Percentiles rank a stretch among this genome's conserved stretches.
Conservation (phyloP, 2,888 invertebrate genomes). For the Hymenopus coronatus region DNA sequence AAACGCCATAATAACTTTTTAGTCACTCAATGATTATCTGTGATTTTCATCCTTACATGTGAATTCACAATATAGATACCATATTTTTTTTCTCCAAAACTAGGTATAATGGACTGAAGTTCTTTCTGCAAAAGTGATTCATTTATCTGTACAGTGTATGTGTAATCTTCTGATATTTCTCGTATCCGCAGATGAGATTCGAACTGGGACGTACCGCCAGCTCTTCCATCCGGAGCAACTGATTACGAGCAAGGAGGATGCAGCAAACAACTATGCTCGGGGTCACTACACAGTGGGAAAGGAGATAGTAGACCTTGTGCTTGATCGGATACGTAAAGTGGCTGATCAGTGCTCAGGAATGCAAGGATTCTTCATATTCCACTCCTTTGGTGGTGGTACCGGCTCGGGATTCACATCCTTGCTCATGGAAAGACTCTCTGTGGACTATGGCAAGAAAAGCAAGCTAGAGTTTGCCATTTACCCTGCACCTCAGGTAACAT, state of each 20-base stretch:
- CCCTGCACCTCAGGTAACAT: conserved; percentile 54
- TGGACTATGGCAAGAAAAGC: conserved; percentile 61
- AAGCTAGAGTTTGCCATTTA: conserved; percentile 60
- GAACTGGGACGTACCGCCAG: conserved; percentile 77
- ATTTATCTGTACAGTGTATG: too few relatives aligned
- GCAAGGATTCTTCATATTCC: conserved; percentile 88
- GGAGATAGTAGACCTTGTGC: conserved; percentile 49
- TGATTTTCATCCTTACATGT: too few relatives aligned
- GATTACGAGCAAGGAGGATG: conserved; percentile 28
- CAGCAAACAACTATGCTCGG: conserved; percentile 41
- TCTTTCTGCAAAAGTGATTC: too few relatives aligned
- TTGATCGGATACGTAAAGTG: conserved; percentile 48
- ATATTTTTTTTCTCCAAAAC: too few relatives aligned
- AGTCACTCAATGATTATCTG: too few relatives aligned
- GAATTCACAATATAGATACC: too few relatives aligned
- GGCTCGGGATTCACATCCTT: conserved; percentile 60
- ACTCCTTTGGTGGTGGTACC: conserved; percentile 65
- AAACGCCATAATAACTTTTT: too few relatives aligned
- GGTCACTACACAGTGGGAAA: conserved; percentile 58
- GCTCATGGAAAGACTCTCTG: conserved; percentile 58
- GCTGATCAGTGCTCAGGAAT: conserved; percentile 48
- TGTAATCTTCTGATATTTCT: not conserved
- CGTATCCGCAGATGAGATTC: conserved; percentile 64
- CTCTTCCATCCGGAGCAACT: conserved; percentile 50
- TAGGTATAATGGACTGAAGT: too few relatives aligned